Conservation (phyloP, 1,140 invertebrate genomes). For the Monochamus saltuarius region DNA sequence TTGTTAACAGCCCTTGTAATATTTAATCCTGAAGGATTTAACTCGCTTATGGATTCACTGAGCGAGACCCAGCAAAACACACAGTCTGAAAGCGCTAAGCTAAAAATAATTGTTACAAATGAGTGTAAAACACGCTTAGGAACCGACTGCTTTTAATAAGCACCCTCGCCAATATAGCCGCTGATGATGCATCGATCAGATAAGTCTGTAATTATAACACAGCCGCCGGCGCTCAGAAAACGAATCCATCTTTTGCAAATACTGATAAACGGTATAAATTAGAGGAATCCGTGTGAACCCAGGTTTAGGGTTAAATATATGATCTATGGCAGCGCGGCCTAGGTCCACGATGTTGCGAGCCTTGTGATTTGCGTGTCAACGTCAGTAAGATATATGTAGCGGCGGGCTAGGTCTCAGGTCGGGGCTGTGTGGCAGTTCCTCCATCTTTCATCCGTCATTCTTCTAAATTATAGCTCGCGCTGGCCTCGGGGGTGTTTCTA, state of each 20-base stretch:
- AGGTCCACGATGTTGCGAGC: constrained; percentile 10
- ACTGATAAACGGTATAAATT: constrained; percentile 37
- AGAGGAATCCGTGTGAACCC: constrained; percentile 34
- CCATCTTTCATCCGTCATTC: constrained; percentile 8
- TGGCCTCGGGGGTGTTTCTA: constrained; percentile 21
- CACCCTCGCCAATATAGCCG: constrained; percentile 31
- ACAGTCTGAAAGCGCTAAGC: constrained; percentile 32
- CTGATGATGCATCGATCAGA: constrained; percentile 46
- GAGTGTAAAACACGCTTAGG: constrained; percentile 35
- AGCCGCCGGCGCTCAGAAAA: constrained; percentile 27
- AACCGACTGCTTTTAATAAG: constrained; percentile 43
- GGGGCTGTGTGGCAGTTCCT: constrained; percentile 4
- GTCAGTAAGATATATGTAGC: constrained; percentile 33
- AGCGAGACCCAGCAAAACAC: too few relatives aligned
- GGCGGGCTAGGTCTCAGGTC: background rate
- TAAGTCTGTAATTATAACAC: constrained; percentile 45
- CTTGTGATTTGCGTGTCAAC: constrained; percentile 36
- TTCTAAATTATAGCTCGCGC: constrained; percentile 30
- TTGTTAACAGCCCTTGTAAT: too few relatives aligned
- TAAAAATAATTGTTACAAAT: constrained; percentile 50
- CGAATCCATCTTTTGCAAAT: constrained; percentile 41
- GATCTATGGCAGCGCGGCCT: constrained; percentile 3
- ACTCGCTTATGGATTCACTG: too few relatives aligned
- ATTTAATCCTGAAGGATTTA: too few relatives aligned
- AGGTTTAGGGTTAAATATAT: constrained; percentile 15